Evolutionary conservation across 2,113 vertebrate genomes (phyloP).

Genomic region (Fukomys damarensis): DNA sequence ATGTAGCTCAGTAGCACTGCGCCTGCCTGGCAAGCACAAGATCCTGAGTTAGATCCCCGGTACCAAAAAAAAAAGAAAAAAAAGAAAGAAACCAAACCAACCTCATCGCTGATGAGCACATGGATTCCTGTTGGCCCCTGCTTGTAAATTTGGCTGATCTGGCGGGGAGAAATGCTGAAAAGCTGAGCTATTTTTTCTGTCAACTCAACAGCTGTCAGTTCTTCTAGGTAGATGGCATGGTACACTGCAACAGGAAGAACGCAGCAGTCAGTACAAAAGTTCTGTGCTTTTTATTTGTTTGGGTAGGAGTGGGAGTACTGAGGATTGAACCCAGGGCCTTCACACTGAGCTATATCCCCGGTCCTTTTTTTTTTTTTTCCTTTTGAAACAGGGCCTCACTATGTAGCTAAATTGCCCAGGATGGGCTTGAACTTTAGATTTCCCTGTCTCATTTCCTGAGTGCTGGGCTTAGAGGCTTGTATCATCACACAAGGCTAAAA

Average conservation of each 20-base stretch:
- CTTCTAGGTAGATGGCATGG: slow-evolving; percentile 97
- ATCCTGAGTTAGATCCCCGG: no score
- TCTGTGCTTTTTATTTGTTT: background rate
- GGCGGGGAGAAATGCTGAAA: slow-evolving; percentile 95
- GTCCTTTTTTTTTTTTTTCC: background rate
- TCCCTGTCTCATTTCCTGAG: background rate
- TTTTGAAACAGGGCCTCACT: background rate
- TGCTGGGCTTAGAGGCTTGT: background rate
- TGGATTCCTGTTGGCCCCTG: slow-evolving; percentile 98
- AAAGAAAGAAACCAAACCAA: no score
- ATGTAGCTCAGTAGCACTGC: no score
- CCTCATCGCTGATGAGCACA: slow-evolving; percentile 97
- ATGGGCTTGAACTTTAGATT: background rate
- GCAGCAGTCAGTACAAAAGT: background rate
- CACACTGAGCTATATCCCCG: background rate
- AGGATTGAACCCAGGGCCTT: background rate
- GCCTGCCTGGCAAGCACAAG: no score
- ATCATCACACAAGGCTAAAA: background rate
- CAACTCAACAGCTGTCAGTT: slow-evolving; percentile 92
- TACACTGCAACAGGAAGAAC: slow-evolving; percentile 89
- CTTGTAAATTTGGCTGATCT: slow-evolving; percentile 98
- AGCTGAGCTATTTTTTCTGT: slow-evolving; percentile 97
- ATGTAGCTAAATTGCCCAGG: background rate
- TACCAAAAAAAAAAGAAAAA: no score
- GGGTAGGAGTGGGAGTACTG: background rate